These are phyloP conservation scores for Ptilodon capucinus DNA, from an alignment of 2,888 invertebrate species.

Conservation along the genomic window DNA sequence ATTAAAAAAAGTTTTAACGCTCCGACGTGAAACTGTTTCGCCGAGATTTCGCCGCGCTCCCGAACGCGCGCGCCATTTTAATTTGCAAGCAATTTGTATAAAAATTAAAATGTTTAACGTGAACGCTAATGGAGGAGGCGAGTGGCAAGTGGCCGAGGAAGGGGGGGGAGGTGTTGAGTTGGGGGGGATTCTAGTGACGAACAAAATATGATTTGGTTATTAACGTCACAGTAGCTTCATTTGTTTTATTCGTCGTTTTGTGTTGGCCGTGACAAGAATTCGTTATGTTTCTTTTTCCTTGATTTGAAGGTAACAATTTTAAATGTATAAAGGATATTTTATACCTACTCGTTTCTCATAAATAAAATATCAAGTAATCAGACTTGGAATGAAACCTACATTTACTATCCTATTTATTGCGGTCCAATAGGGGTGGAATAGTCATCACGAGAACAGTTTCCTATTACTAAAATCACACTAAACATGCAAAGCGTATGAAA, in stretches of 20 bases:
- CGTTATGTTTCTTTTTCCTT: background rate
- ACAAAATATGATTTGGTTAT: slow-evolving; percentile 22
- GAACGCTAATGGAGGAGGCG: background rate
- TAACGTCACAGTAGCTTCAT: slow-evolving; percentile 20
- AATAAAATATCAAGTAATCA: background rate
- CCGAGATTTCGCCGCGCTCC: slow-evolving; percentile 13
- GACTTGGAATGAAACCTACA: background rate
- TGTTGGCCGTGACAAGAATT: slow-evolving; percentile 2
- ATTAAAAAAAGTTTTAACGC: slow-evolving; percentile 30
- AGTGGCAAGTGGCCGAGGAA: background rate
- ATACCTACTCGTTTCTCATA: background rate
- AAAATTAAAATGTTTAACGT: slow-evolving; percentile 44
- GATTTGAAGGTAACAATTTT: background rate
- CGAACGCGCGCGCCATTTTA: slow-evolving; percentile 24
- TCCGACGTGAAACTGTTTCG: slow-evolving; percentile 32
- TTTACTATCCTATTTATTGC: background rate
- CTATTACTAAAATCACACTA: no score
- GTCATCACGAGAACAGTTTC: no score
- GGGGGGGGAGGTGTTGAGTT: background rate
- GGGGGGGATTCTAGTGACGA: background rate
- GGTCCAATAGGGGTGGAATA: no score
- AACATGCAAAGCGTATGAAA: no score
- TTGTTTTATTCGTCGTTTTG: slow-evolving; percentile 15
- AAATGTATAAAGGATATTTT: no score
- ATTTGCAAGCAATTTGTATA: slow-evolving; percentile 48